These are phyloP conservation scores for Calameuta idolon DNA, from an alignment of 2,888 invertebrate genomes.

Conservation along the genomic window DNA sequence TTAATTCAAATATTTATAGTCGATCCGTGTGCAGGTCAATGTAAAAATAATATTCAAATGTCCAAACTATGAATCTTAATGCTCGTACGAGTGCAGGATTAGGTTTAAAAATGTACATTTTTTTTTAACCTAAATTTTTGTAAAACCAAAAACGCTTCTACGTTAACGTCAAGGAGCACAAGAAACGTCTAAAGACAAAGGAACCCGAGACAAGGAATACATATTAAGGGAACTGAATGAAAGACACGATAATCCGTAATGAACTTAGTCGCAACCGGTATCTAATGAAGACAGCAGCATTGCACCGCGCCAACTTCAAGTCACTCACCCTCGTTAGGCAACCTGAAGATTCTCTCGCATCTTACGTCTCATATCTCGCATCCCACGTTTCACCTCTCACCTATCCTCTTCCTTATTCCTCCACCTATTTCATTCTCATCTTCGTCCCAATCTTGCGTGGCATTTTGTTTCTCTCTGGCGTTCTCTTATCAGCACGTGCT, in stretches of 20 bases:
- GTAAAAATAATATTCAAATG: not conserved
- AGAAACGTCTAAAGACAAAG: not conserved
- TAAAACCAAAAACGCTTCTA: not conserved
- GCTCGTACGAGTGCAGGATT: not conserved
- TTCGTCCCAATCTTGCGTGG: slow-evolving; percentile 7
- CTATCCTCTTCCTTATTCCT: slow-evolving; percentile 4
- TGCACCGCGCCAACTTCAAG: slow-evolving; percentile 10
- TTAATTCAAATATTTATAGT: not conserved
- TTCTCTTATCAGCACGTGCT: not conserved
- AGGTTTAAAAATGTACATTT: not conserved
- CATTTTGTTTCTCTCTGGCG: slow-evolving; percentile 1
- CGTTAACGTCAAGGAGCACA: not conserved
- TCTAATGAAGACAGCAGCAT: slow-evolving; percentile 55
- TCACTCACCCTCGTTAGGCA: slow-evolving; percentile 1
- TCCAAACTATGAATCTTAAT: not conserved
- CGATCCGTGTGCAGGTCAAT: not conserved
- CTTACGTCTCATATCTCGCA: not conserved
- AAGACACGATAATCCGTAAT: slow-evolving; percentile 61
- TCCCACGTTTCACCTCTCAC: slow-evolving; percentile 1
- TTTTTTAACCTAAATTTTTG: not conserved
- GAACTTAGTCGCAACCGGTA: slow-evolving; percentile 53
- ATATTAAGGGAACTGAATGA: slow-evolving; percentile 40
- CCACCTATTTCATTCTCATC: slow-evolving; percentile 6
- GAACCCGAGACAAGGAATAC: slow-evolving; percentile 7
- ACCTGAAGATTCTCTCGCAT: not conserved